Conservation (phyloP, 2,888 invertebrate genomes). For the Drosophila setosimentum region DNA sequence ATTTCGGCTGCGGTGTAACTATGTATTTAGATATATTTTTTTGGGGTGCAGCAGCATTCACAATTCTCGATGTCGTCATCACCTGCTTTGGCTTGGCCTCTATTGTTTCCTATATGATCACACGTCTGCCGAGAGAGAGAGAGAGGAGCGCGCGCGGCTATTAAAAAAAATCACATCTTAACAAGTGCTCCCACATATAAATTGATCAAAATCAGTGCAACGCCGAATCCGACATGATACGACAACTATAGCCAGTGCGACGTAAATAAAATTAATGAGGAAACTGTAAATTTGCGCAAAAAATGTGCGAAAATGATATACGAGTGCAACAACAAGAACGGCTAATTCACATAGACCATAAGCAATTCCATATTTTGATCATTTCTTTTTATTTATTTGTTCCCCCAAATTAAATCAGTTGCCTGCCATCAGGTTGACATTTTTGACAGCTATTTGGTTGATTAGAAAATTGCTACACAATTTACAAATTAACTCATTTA, state of each 20-base stretch:
- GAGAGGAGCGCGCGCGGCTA: conserved; percentile 16
- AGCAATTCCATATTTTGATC: conserved; percentile 18
- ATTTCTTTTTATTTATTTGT: conserved; percentile 8
- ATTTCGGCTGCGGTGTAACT: conserved; percentile 42
- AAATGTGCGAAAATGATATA: conserved; percentile 61
- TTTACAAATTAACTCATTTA: conserved; percentile 23
- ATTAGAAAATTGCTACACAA: conserved; percentile 54
- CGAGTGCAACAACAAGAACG: conserved; percentile 23
- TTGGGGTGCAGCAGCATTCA: conserved; percentile 40
- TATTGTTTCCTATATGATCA: conserved; percentile 59
- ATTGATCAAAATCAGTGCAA: conserved; percentile 66
- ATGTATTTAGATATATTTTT: conserved; percentile 21
- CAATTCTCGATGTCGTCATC: conserved; percentile 52
- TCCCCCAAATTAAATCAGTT: conserved; percentile 35
- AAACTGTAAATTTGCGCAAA: conserved; percentile 73
- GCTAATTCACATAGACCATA: conserved; percentile 14
- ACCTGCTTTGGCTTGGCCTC: conserved; percentile 25
- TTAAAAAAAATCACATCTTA: conserved; percentile 48
- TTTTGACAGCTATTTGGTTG: conserved; percentile 37
- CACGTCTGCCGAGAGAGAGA: conserved; percentile 43
- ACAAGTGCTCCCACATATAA: conserved; percentile 64
- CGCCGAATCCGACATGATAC: conserved; percentile 60
- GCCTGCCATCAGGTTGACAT: conserved; percentile 7
- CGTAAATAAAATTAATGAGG: conserved; percentile 71
- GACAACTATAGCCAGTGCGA: conserved; percentile 40